Base-by-base conservation (phyloP, 2,888 invertebrate genomes). In the Elmis aenea region DNA sequence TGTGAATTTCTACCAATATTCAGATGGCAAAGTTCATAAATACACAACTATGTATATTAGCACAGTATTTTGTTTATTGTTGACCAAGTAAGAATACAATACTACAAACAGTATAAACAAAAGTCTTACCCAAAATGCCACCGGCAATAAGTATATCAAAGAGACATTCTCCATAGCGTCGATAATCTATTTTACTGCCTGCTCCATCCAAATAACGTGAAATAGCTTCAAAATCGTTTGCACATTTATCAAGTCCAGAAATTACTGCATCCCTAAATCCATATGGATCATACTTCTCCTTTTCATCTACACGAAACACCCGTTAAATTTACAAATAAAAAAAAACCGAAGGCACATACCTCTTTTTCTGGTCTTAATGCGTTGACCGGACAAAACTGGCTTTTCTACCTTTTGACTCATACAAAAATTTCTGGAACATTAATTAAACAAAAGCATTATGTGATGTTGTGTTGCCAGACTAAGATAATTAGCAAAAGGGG, bases 401-500 rank as follows among this genome's bases (percentile, higher is more conserved):
- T 94, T 93, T 92, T 95, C 94, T 83, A 85, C 89, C 89, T 95
- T 95, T 82, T 94, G 94, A 95, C 92, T 95, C 95, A 95, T 95
- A 93, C 92, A 94, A 93, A 69, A 68, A 68, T 67, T 67, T 69
- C 69, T 69, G 60, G 28, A 67, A 67, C 38, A 52, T 46, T 48
- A 38, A 18, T 18, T n/a, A n/a, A 30, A 20, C n/a, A 15, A 25
- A 25, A 13, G 13, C n/a, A 24, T 14, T 18, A 6, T 9, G 26
- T 10, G 10, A 25, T 3, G 25, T 11, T 25, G 10, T 9, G 11
- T 25, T 10, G 8, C 8, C 13, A n/a, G 15, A 36, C 14, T 33
- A 35, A 35, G 20, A 27, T 21, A 33, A 28, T 13, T 13, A 11
- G 18, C 18, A 40, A 35, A 30, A 26, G 27, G 29, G 25, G 30